These are phyloP conservation scores for Rhynchophorus ferrugineus DNA, from an alignment of 1,140 invertebrate species.

Conservation along the genomic window DNA sequence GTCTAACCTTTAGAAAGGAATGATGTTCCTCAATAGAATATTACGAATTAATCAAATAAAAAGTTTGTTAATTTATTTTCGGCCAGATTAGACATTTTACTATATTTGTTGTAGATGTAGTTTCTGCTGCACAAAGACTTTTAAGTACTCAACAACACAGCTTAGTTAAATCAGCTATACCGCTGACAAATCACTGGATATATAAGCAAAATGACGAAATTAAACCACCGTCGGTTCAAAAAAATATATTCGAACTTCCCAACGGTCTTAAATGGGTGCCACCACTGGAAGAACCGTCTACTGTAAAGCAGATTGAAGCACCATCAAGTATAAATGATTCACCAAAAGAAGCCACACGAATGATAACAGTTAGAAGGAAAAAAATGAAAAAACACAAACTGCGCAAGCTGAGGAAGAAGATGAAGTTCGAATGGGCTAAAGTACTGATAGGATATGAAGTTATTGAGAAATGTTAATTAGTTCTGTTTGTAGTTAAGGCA, in stretches of 20 bases:
- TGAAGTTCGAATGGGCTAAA: constrained; percentile 68
- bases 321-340: constrained; percentile 42
- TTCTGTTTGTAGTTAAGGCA: constrained; percentile 47
- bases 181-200: constrained; percentile 26
- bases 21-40: not conserved
- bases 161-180: not conserved
- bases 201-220: constrained; percentile 29
- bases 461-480: constrained; percentile 13
- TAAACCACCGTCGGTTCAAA: constrained; percentile 15
- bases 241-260: constrained; percentile 26
- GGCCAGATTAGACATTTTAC: not conserved
- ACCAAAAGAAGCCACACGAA: constrained; percentile 51
- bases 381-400: constrained; percentile 86
- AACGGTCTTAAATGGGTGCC: constrained; percentile 24
- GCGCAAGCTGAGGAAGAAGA: constrained; percentile 67
- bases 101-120: not conserved
- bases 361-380: constrained; percentile 68
- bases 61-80: not conserved
- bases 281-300: constrained; percentile 23
- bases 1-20: not conserved
- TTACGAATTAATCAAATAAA: not conserved
- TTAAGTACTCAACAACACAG: constrained; percentile 2
- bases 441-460: constrained; percentile 29
- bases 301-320: constrained; percentile 20
- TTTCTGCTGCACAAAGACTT: not conserved